Conservation (phyloP, 2,797 vertebrate genomes). For the Gymnocypris eckloni region DNA sequence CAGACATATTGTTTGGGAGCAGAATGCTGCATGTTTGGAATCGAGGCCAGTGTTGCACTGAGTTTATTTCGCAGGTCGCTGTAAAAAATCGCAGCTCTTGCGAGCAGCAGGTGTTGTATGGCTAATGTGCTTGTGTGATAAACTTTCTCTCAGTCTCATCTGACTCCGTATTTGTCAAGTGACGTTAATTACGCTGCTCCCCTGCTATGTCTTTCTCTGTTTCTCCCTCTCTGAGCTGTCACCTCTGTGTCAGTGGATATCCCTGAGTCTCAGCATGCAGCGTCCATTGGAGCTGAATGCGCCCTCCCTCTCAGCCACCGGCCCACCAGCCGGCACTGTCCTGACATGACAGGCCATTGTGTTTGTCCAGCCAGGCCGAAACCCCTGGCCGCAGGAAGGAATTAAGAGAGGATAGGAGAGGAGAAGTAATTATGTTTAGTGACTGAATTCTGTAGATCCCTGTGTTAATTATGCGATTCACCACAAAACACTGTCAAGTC, state of each 20-base stretch:
- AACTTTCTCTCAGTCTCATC: conserved; percentile 28
- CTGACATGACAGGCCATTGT: conserved; percentile 65
- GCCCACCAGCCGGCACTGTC: conserved; percentile 62
- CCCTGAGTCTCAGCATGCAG: conserved; percentile 56
- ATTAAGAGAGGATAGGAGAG: conserved; percentile 64
- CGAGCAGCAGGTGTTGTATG: neutral
- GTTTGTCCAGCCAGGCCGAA: conserved; percentile 66
- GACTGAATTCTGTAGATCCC: conserved; percentile 66
- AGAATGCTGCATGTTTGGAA: conserved; percentile 20
- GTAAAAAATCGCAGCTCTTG: neutral
- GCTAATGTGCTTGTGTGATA: conserved; percentile 10
- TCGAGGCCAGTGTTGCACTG: neutral
- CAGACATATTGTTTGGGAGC: conserved; percentile 31
- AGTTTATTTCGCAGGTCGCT: neutral
- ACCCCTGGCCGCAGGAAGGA: conserved; percentile 65
- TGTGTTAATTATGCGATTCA: conserved; percentile 67
- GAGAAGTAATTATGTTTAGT: conserved; percentile 68
- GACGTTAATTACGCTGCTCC: conserved; percentile 30
- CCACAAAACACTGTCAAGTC: conserved; percentile 65
- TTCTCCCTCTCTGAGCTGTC: conserved; percentile 49
- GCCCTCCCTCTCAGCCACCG: conserved; percentile 47
- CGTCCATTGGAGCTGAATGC: conserved; percentile 53
- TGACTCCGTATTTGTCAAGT: conserved; percentile 8
- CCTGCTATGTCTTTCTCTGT: conserved; percentile 32
- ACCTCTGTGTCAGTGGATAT: conserved; percentile 55